phyloP scores from a whole-genome alignment of 2,797 vertebrate genomes.

The Xiphorhynchus erythropygius region DNA sequence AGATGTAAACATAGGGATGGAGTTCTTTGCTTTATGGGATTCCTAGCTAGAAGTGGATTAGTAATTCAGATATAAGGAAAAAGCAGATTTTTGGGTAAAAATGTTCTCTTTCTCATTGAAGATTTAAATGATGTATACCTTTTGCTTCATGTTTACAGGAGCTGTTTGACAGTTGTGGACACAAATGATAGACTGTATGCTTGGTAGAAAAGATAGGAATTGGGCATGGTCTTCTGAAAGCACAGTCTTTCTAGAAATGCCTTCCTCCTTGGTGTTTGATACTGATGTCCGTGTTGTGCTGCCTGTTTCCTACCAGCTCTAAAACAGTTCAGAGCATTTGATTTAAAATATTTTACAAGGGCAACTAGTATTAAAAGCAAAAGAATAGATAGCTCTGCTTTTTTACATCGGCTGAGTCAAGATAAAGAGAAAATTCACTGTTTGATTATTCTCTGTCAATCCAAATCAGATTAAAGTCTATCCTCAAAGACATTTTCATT shows the following conservation, averaged over 20 bases:
- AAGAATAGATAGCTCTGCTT: background rate
- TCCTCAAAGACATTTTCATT: background rate
- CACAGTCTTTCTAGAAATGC: background rate
- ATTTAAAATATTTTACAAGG: background rate
- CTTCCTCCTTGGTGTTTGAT: background rate
- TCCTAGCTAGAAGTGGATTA: background rate
- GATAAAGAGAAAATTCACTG: background rate
- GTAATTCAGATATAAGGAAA: background rate
- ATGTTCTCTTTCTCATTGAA: background rate
- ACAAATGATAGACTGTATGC: background rate
- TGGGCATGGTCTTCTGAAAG: background rate
- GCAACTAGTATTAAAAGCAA: background rate
- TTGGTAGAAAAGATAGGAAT: background rate
- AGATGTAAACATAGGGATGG: background rate
- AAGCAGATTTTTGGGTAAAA: background rate
- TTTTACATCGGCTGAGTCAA: background rate
- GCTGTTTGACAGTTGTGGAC: background rate
- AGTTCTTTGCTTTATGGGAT: background rate
- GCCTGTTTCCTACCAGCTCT: background rate
- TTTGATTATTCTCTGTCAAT: background rate
- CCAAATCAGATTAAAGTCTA: background rate
- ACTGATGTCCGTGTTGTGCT: fast-evolving
- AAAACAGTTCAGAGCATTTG: fast-evolving
- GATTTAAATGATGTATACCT: background rate
- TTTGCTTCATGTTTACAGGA: background rate